phyloP scores from a whole-genome alignment of 2,113 vertebrate genomes.

The Ivindomyrus marchei region DNA sequence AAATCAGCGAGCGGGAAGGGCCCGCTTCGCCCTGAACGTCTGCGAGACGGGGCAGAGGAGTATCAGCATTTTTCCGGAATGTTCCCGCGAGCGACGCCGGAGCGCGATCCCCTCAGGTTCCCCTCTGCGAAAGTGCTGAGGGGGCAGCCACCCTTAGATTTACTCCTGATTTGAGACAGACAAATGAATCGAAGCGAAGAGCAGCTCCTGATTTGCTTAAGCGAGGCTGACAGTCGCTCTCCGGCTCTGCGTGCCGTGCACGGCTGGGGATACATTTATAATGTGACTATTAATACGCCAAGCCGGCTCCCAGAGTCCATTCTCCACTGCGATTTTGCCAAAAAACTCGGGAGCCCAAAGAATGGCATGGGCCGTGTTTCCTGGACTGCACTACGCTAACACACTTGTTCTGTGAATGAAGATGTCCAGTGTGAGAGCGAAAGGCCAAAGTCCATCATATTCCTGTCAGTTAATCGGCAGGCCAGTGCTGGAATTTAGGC shows the following conservation, averaged over 20 bases:
- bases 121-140: constrained; percentile 10
- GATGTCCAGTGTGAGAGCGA: not conserved
- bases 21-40: not conserved
- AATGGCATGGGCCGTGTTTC: not conserved
- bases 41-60: not conserved
- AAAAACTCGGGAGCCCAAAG: not conserved
- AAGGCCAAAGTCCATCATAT: not conserved
- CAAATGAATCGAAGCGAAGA: not conserved
- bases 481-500: not conserved
- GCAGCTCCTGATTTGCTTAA: constrained; percentile 5
- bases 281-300: not conserved
- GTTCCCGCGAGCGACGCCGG: not conserved
- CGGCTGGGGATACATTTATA: constrained; percentile 4
- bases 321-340: not conserved
- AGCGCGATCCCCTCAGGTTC: not conserved
- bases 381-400: not conserved
- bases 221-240: constrained; percentile 6
- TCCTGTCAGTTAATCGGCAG: not conserved
- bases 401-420: not conserved
- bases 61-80: not conserved
- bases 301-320: not conserved
- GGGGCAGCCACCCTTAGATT: not conserved
- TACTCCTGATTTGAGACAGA: not conserved
- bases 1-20: not conserved
- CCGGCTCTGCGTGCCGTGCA: not conserved